Conservation (phyloP, 2,113 vertebrate species). For the Saimiri boliviensis region DNA sequence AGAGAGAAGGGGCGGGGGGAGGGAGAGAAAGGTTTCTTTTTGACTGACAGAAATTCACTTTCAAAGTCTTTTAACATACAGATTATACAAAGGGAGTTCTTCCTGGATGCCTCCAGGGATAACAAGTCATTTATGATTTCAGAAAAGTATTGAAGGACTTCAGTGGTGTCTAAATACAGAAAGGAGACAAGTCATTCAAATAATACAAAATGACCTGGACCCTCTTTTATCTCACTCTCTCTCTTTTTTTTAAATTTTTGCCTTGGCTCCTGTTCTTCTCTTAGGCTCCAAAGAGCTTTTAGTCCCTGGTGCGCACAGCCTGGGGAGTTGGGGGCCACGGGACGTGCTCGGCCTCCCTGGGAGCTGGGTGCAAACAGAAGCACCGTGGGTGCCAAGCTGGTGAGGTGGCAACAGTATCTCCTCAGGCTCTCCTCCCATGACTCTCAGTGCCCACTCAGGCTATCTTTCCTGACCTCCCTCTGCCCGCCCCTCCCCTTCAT, state of each 20-base stretch:
- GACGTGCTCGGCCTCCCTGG: background rate
- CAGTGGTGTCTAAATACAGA: background rate
- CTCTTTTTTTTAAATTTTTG: no score
- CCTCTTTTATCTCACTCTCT: no score
- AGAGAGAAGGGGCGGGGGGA: no score
- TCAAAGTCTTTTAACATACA: background rate
- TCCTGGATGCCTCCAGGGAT: background rate
- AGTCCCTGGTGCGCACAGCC: no score
- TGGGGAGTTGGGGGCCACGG: no score
- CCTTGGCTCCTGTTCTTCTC: no score
- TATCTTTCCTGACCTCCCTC: no score
- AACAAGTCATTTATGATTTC: background rate
- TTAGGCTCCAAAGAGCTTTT: no score
- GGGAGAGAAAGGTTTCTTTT: background rate
- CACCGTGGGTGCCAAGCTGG: background rate
- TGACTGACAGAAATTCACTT: background rate
- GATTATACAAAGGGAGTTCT: background rate
- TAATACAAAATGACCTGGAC: no score
- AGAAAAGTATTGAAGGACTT: background rate
- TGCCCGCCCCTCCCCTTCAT: no score
- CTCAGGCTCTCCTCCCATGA: background rate
- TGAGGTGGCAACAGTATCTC: rapidly evolving
- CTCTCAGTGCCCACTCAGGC: no score
- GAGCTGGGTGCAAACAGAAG: background rate
- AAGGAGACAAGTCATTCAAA: no score